Base-by-base conservation (phyloP, 2,113 vertebrate genomes). In the Centrocercus urophasianus region DNA sequence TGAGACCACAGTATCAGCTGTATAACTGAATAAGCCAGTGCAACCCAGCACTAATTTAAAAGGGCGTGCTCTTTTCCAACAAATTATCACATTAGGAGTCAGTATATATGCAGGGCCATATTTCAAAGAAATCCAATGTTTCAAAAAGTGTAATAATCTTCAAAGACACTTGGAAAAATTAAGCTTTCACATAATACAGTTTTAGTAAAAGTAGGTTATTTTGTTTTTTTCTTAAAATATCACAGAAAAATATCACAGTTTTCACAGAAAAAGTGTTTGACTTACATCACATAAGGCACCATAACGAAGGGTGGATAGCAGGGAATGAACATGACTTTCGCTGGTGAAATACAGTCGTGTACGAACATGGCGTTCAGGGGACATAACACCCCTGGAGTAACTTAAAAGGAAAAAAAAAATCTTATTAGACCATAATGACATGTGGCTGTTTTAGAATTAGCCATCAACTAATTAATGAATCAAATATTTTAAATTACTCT, bases 301-400 rank as follows among this genome's bases (percentile, higher is more conserved):
- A 1, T 98, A 99, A 81, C 98, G 98, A 85, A 99, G 97, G 75
- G 98, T 98, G 67, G 98, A 99, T 6, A 99, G 96, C 67, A 99
- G 96, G 22, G 98, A 99, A 82, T 99, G 98, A 15, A 99, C 98
- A 2, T 99, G 98, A 88, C 98, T 99, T 93, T 99, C 98, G 40
- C 98, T 99, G 86, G 98, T 99, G 90, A 99, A 99, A 93, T 99
- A 99, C 12, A 99, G 97, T 30, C 98, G 97, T 42, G 98, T 99
- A 56, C 98, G 98, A 18, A 99, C 98, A 30, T 99, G 98, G 50
- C 98, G 98, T 63, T 99, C 98, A 28, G 98, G 98, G 77, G 98
- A 99, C 97, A 98, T 98, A 79, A 99, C 98, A 45, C 98, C 98
- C 61, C 98, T 98, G 83, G 98, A 99, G 96, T 99, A 99, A 74